Base-by-base conservation (phyloP, 2,888 invertebrate species). In the Caenorhabditis sp. region DNA sequence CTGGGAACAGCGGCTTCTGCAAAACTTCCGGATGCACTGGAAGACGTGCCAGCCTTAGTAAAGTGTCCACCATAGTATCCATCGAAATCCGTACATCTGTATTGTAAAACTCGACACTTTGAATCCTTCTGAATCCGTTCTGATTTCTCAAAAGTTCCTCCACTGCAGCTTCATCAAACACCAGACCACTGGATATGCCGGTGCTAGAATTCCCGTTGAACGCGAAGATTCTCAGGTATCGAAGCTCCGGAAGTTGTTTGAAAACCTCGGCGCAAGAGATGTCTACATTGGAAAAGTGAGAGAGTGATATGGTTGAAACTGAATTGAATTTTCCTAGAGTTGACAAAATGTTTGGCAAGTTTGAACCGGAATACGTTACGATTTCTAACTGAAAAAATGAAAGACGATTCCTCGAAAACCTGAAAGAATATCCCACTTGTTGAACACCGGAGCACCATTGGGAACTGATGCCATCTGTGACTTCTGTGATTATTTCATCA, bases 71-170 rank as follows among this genome's bases (percentile, higher is more conserved):
- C 64, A 78, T 64, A 6, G 2, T 11, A 2, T 58, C 56, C 50
- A 40, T 22, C 0, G 64, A 50, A 9, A 69, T 51, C 2, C 53
- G 37, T 0, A 78, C 15, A 20, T 71, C 65, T 20, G 67, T 79
- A 37, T 79, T 79, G 67, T 60, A 79, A 8, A 79, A 4, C 51
- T 79, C 79, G 20, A 79, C 47, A 13, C 44, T 58, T 26, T 71
- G 44, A 47, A 67, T 44, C 20, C 26, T 60, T 11, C 70, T 24
- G 22, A 2, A 6, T 2, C n/a, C 50, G 9, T 58, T 58, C 40
- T 78, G 78, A 58, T 65, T 62, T 13, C 40, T 24, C 24, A 70
- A 13, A 11, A 78, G 40, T 8, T 24, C 11, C 22, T 70, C 51
- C 2, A 67, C 24, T 4, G 79, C 71, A 8, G 51, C 15, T 53